phyloP scores from a whole-genome alignment of 2,113 vertebrate species.

The Lipophrys pholis region DNA sequence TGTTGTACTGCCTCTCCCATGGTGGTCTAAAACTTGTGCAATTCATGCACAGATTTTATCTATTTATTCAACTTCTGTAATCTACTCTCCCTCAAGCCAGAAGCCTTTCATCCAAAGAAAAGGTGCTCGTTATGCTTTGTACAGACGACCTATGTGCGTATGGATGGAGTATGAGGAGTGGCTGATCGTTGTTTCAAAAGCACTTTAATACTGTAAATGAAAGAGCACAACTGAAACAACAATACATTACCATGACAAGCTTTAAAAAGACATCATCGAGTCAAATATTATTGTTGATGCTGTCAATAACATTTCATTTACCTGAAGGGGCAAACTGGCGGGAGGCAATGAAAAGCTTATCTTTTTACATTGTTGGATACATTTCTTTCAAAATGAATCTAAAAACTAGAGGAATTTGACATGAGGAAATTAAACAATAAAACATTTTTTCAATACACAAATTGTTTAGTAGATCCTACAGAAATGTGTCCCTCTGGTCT shows the following conservation, averaged over 20 bases:
- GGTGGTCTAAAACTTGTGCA: constrained; percentile 37
- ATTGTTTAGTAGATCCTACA: too few relatives aligned
- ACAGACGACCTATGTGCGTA: background rate
- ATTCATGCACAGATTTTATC: constrained; percentile 47
- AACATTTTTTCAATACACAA: too few relatives aligned
- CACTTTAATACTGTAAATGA: background rate
- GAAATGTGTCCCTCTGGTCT: too few relatives aligned
- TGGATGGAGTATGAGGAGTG: background rate
- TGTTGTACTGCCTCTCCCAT: constrained; percentile 36
- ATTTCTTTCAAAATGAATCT: too few relatives aligned
- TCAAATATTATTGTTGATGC: too few relatives aligned
- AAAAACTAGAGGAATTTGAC: too few relatives aligned
- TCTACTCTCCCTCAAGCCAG: constrained; percentile 10
- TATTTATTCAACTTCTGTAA: constrained; percentile 38
- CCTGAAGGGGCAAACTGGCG: too few relatives aligned
- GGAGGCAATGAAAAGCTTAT: too few relatives aligned
- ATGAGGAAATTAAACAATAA: too few relatives aligned
- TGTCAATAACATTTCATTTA: too few relatives aligned
- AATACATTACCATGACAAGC: background rate
- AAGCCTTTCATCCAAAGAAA: constrained; percentile 10
- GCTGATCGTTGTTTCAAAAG: background rate
- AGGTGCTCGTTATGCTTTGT: background rate
- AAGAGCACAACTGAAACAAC: background rate
- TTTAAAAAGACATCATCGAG: background rate
- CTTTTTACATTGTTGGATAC: too few relatives aligned